These are phyloP conservation scores for Itoplectis maculator DNA, from an alignment of 2,888 invertebrate species.

Conservation along the genomic window DNA sequence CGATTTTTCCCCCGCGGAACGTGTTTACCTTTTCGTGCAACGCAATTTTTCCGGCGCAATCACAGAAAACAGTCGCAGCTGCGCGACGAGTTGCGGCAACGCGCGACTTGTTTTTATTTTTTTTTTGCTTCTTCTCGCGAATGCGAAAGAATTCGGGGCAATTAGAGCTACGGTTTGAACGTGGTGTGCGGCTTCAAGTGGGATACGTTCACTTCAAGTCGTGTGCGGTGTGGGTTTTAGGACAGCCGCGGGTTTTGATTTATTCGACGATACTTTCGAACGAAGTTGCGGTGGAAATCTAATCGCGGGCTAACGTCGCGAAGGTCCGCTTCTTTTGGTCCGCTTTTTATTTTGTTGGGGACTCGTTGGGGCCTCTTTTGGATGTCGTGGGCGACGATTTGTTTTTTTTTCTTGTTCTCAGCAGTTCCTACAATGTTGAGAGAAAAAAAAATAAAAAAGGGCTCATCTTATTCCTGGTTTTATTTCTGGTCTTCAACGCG, in stretches of 20 bases:
- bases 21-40: background rate
- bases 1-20: background rate
- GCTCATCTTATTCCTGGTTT: no score
- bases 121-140: conserved; percentile 8
- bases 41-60: background rate
- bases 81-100: no score
- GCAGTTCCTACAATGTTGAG: no score
- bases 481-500: no score
- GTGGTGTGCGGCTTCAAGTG: background rate
- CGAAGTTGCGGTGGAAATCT: conserved; percentile 9
- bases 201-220: conserved; percentile 37
- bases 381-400: no score
- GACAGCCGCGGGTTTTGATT: conserved; percentile 33
- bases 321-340: no score
- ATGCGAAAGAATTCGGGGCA: conserved; percentile 64
- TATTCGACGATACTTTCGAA: conserved; percentile 20
- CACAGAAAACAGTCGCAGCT: background rate
- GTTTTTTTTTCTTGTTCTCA: no score
- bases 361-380: no score
- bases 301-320: conserved; percentile 4
- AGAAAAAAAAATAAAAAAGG: no score
- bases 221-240: conserved; percentile 29
- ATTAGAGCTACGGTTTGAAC: conserved; percentile 47
- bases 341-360: no score
- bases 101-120: background rate